phyloP scores from a whole-genome alignment of 2,797 vertebrate species.

The Calcarius lapponicus region DNA sequence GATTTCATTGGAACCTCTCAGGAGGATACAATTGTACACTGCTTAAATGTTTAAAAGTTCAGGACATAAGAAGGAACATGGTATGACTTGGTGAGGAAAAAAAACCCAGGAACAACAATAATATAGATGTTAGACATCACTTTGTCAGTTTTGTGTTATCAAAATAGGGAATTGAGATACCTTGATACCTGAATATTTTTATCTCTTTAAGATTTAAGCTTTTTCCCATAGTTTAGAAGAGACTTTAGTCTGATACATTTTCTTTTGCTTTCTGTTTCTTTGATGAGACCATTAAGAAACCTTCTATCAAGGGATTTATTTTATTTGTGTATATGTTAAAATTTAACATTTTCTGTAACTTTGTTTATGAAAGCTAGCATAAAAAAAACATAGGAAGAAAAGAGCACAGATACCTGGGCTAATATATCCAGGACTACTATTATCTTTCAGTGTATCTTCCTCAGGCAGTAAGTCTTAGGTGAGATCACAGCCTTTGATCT shows the following conservation, averaged over 20 bases:
- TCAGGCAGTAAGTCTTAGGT: not conserved
- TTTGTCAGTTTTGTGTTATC: not conserved
- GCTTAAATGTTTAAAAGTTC: not conserved
- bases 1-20: not conserved
- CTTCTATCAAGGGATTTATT: not conserved
- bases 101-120: not conserved
- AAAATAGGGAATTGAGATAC: not conserved
- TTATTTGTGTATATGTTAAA: not conserved
- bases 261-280: not conserved
- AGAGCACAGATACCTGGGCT: not conserved
- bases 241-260: not conserved
- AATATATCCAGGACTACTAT: not conserved
- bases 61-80: not conserved
- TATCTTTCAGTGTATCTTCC: not conserved
- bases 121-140: not conserved
- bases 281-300: not conserved
- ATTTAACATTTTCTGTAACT: not conserved
- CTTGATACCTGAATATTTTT: not conserved
- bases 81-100: not conserved
- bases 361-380: not conserved
- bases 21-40: not conserved
- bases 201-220: not conserved
- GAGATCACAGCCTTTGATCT: not conserved
- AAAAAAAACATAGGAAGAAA: not conserved
- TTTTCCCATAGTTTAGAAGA: not conserved